Evolutionary conservation across 2,888 invertebrate genomes (phyloP).

Genomic region (Ophioninae sp.): DNA sequence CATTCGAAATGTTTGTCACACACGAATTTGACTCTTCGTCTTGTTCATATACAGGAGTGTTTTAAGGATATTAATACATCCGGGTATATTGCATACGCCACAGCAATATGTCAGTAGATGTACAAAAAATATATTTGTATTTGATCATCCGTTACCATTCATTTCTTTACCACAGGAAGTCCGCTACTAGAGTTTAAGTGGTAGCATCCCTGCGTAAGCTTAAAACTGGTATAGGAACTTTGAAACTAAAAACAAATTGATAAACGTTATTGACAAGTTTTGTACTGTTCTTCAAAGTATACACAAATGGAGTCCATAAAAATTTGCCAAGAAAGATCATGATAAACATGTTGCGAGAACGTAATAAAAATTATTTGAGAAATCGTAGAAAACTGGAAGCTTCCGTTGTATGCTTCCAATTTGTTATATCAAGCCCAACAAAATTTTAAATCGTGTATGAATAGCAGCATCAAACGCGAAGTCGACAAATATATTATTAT

Average conservation of each 20-base stretch:
- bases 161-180: background rate
- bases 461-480: background rate
- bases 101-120: background rate
- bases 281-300: background rate
- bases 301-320: background rate
- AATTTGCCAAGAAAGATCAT: background rate
- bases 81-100: background rate
- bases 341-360: too few species aligned
- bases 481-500: background rate
- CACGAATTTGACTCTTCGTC: background rate
- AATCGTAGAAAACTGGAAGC: background rate
- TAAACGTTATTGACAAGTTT: background rate
- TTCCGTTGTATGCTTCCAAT: background rate
- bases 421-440: background rate
- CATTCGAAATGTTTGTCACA: background rate
- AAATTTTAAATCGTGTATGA: background rate
- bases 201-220: background rate
- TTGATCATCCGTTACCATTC: background rate
- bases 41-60: background rate
- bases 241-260: background rate
- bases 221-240: background rate
- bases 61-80: background rate
- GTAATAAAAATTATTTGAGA: too few species aligned
- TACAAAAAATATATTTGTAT: background rate
- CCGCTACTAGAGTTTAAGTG: background rate